These are phyloP conservation scores for Prionailurus viverrinus DNA, from an alignment of 2,113 vertebrate species.

Conservation along the genomic window DNA sequence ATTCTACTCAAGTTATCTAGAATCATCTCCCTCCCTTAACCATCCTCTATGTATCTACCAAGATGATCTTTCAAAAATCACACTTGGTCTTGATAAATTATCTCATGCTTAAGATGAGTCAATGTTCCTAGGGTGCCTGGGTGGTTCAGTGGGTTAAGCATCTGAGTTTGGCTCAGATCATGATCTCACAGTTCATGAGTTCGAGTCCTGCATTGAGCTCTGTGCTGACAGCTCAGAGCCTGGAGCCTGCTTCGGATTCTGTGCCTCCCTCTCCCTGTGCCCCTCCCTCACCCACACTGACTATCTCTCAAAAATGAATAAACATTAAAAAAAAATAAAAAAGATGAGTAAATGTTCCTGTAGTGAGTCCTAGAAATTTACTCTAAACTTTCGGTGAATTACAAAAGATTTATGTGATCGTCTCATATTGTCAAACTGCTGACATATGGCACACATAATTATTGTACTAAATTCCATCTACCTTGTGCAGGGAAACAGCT, in stretches of 20 bases:
- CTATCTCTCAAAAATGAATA: no score
- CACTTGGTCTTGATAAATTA: neutral
- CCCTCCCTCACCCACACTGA: no score
- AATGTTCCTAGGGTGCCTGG: neutral
- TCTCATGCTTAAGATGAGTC: neutral
- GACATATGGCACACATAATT: neutral
- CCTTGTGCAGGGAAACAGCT: neutral
- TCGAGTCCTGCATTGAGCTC: no score
- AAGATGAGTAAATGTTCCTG: neutral
- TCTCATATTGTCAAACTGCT: neutral
- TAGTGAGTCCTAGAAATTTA: neutral
- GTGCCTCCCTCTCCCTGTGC: no score
- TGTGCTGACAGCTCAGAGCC: no score
- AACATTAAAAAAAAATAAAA: no score
- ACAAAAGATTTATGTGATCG: neutral
- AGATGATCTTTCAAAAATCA: neutral
- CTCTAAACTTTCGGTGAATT: neutral
- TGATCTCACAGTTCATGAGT: no score
- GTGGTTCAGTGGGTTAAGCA: no score
- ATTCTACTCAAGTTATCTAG: neutral
- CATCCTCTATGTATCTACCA: neutral
- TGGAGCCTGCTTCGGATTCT: no score
- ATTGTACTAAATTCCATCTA: neutral
- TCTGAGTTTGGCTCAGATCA: no score
- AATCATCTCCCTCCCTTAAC: neutral